Percentiles rank a stretch among this genome's conserved stretches.
Conservation (phyloP, 2,888 invertebrate genomes). For the Conops quadrifasciatus region DNA sequence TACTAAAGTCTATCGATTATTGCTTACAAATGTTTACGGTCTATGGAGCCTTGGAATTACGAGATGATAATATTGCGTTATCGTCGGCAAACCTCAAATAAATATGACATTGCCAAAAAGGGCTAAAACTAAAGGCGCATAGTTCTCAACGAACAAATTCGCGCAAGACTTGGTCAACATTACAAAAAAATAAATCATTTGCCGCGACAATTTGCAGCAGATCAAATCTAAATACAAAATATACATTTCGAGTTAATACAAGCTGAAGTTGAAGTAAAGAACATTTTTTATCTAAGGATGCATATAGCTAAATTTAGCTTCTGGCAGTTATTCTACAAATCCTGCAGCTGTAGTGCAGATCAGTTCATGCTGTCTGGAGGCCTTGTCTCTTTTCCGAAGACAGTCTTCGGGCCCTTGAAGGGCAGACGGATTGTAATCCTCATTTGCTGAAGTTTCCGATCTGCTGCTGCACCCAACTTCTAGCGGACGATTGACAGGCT, state of each 20-base stretch:
- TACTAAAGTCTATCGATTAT: constrained; percentile 1
- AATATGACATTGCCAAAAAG: background rate
- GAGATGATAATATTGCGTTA: background rate
- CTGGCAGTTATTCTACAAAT: too few species aligned
- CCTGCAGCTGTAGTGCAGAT: too few species aligned
- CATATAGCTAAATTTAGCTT: too few species aligned
- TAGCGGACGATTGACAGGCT: constrained; percentile 55
- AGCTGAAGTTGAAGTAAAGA: too few species aligned
- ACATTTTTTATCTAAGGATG: too few species aligned
- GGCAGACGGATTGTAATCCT: constrained; percentile 24
- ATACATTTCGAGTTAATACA: too few species aligned
- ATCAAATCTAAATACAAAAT: background rate
- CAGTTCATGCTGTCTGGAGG: too few species aligned
- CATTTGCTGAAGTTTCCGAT: constrained; percentile 64
- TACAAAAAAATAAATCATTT: background rate
- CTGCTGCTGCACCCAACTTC: constrained; percentile 65
- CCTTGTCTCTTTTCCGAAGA: too few species aligned
- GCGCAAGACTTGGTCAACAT: background rate
- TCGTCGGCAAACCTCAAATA: background rate
- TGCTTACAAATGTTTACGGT: background rate
- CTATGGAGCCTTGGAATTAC: background rate
- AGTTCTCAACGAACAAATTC: background rate
- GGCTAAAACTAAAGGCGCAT: background rate
- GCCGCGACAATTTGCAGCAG: background rate
- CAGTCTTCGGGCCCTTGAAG: too few species aligned